Evolutionary conservation across 2,113 vertebrate genomes (phyloP), one percentile per base, ranked within the genome.

Genomic region (Lampris incognitus): DNA sequence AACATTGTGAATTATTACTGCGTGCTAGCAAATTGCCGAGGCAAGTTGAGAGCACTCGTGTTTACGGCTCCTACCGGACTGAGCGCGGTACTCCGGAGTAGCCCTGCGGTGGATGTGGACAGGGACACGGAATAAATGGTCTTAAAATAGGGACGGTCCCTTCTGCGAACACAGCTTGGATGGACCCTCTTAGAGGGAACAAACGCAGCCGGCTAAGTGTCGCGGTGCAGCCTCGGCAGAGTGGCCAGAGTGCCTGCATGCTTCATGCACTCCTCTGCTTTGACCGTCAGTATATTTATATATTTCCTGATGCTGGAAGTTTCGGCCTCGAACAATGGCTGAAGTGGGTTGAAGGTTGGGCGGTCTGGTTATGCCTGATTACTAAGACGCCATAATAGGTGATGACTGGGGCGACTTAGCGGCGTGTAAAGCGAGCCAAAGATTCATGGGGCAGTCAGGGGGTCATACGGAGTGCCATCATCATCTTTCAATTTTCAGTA

Each of bases 1-100:
- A 62, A 83, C 69, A 75, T 85, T 87, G 82, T 88, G 64, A 90
- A 90, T 92, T 92, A 91, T 93, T 92, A 83, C 84, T 87, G 81
- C 84, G 79, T 36, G 57, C 71, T 24, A 89, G 75, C 73, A 88
- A 91, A 91, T 90, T 87, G 87, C 82, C 87, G 85, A 87, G 85
- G 90, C 79, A 80, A 90, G 84, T 90, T 75, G 84, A 91, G 86
- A 88, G 84, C 83, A 82, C 82, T 90, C 85, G 76, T 85, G 88
- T 91, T 84, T 86, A 85, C 85, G 86, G 87, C 85, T 74, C 84
- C 74, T 78, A 76, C 70, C 78, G 78, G 83, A 89, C 42, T 65
- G 64, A 72, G 79, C 69, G 71, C 81, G 83, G 66, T 50, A 61
- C 72, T 89, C 54, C 50, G 44, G 54, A 64, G 58, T 54, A 6